Evolutionary conservation across 2,888 invertebrate species (phyloP).

Genomic region (Spialia ferax): DNA sequence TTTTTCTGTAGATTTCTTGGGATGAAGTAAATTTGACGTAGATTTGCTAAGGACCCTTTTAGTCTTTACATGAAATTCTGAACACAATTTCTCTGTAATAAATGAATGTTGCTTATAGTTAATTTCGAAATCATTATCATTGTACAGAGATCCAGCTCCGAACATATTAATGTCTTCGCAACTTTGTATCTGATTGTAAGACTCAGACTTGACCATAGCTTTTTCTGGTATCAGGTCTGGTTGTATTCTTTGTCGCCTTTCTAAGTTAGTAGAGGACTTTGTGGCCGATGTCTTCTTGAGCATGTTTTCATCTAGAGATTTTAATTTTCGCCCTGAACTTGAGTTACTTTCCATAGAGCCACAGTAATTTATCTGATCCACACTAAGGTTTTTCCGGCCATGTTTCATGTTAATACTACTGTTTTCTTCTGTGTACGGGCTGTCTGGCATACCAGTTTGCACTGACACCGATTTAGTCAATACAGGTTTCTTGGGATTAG

Average conservation of each 20-base stretch:
- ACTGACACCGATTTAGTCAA: constrained; percentile 83
- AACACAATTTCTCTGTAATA: constrained; percentile 90
- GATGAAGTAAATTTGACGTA: constrained; percentile 87
- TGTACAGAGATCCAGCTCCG: constrained; percentile 84
- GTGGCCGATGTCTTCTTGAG: constrained; percentile 78
- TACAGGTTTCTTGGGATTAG: constrained; percentile 80
- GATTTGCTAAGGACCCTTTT: constrained; percentile 88
- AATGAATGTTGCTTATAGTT: constrained; percentile 87
- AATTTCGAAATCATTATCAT: constrained; percentile 84
- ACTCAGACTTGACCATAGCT: constrained; percentile 79
- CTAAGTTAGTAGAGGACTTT: constrained; percentile 79
- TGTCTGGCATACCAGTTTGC: constrained; percentile 82
- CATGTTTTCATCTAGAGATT: constrained; percentile 82
- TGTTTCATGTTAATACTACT: constrained; percentile 79
- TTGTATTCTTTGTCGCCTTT: constrained; percentile 82
- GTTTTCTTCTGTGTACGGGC: constrained; percentile 71
- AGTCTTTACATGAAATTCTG: constrained; percentile 91
- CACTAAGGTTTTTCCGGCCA: constrained; percentile 80
- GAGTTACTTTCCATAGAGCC: constrained; percentile 83
- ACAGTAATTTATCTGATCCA: constrained; percentile 83
- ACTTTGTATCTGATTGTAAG: constrained; percentile 83
- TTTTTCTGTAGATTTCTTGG: constrained; percentile 84
- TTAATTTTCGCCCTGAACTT: constrained; percentile 80
- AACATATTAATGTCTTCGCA: constrained; percentile 86
- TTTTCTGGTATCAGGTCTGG: constrained; percentile 84